Percentiles rank a stretch among this genome's conserved stretches.
These are phyloP conservation scores for Macrotrachela quadricornifera DNA, from an alignment of 1,140 invertebrate species.

Conservation along the genomic window DNA sequence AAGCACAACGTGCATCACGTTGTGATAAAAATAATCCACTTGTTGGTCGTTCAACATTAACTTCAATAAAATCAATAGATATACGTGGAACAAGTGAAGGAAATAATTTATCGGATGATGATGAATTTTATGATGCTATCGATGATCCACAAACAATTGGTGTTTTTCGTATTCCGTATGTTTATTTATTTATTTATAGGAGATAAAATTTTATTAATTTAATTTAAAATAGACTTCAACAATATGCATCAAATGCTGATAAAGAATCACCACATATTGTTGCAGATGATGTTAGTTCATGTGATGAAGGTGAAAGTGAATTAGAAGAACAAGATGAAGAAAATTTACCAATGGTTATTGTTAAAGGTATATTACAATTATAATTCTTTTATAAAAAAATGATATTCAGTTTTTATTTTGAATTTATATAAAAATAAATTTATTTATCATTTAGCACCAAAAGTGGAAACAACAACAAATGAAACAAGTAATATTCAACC, in stretches of 20 bases:
- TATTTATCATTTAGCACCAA: neutral
- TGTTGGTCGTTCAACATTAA: too few species aligned
- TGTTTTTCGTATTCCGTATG: neutral
- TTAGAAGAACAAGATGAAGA: neutral
- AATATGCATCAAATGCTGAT: neutral
- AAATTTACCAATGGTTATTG: neutral
- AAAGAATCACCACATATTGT: neutral
- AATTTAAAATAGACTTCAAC: neutral
- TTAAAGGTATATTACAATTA: conserved; percentile 12
- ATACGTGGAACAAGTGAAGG: too few species aligned
- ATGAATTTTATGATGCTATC: neutral
- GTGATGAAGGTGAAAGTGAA: neutral
- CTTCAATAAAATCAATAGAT: too few species aligned
- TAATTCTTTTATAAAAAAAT: neutral
- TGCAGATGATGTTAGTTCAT: neutral
- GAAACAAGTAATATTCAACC: neutral
- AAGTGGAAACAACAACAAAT: neutral
- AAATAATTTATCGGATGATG: neutral
- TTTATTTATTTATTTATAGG: neutral
- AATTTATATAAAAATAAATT: too few species aligned
- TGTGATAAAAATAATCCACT: too few species aligned
- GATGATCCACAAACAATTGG: neutral
- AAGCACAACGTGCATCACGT: too few species aligned
- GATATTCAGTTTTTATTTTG: too few species aligned
- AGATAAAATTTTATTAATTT: neutral